These are phyloP conservation scores for Enteromius radiatus DNA, from an alignment of 2,797 vertebrate genomes.

Conservation along the genomic window DNA sequence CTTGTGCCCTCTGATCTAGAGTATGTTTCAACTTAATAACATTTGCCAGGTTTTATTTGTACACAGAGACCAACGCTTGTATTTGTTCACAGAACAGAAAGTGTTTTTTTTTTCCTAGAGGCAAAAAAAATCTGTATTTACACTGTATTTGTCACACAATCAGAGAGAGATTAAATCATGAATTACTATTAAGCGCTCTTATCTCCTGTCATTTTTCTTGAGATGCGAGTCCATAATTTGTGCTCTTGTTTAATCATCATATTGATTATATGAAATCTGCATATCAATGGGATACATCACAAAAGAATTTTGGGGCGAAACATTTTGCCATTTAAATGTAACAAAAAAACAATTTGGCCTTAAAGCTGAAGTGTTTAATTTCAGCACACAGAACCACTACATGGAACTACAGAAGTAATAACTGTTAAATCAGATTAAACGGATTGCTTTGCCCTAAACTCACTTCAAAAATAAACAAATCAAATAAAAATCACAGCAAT, in stretches of 20 bases:
- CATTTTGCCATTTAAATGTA: not conserved
- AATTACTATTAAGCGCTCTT: slow-evolving; percentile 24
- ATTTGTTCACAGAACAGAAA: slow-evolving; percentile 57
- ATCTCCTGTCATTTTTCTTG: slow-evolving; percentile 54
- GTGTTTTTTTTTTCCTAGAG: slow-evolving; percentile 31
- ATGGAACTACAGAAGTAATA: not conserved
- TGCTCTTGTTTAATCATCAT: slow-evolving; percentile 50
- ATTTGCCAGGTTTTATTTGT: slow-evolving; percentile 74
- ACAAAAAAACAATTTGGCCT: slow-evolving; percentile 12
- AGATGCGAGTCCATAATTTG: slow-evolving; percentile 42
- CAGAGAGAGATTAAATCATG: slow-evolving; percentile 22
- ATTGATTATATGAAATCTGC: slow-evolving; percentile 52
- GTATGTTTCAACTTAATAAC: slow-evolving; percentile 68
- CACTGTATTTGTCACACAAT: slow-evolving; percentile 13
- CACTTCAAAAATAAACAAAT: not conserved
- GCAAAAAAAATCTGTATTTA: not conserved
- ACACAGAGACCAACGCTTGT: slow-evolving; percentile 10
- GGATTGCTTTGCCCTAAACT: not conserved
- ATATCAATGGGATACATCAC: slow-evolving; percentile 48
- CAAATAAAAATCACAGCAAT: not conserved
- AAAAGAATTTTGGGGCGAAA: not conserved
- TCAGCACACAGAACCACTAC: not conserved
- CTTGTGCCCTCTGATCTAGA: slow-evolving; percentile 75
- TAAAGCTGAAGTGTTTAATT: not conserved
- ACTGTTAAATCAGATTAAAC: not conserved